These are phyloP conservation scores for Bambusicola thoracicus DNA, from an alignment of 2,113 vertebrate species.

Conservation along the genomic window DNA sequence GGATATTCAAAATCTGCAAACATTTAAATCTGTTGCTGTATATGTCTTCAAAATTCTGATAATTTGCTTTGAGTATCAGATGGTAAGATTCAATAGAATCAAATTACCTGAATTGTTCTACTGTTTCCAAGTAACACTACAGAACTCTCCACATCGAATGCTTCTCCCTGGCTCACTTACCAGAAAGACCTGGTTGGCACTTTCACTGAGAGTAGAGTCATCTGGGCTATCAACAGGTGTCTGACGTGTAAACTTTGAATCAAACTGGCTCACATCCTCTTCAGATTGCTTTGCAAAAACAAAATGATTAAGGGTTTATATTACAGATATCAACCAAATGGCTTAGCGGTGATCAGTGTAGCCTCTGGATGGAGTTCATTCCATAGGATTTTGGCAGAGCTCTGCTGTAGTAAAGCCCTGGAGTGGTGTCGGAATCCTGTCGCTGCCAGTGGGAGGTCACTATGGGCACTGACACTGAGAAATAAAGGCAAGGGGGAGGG, in stretches of 20 bases:
- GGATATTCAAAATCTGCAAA: background rate
- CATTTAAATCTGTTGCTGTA: background rate
- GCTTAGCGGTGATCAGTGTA: slow-evolving; percentile 50
- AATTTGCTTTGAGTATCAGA: background rate
- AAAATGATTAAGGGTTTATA: slow-evolving; percentile 70
- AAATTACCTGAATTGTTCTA: background rate
- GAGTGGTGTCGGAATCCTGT: slow-evolving; percentile 63
- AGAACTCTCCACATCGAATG: background rate
- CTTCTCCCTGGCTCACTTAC: slow-evolving; percentile 74
- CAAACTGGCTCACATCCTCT: slow-evolving; percentile 98
- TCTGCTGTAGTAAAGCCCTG: slow-evolving; percentile 66
- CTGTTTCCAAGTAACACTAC: background rate
- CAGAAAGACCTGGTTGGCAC: slow-evolving; percentile 99
- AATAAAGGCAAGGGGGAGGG: slow-evolving; percentile 68
- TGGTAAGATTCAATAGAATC: background rate
- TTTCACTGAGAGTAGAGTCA: slow-evolving; percentile 97
- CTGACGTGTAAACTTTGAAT: slow-evolving; percentile 99
- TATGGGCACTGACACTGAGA: slow-evolving; percentile 63
- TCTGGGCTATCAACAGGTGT: slow-evolving; percentile 98
- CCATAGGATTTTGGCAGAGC: slow-evolving; percentile 64
- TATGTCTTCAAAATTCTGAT: background rate
- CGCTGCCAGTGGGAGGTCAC: slow-evolving; percentile 60
- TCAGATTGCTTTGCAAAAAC: slow-evolving; percentile 92
- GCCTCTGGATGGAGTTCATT: slow-evolving; percentile 65
- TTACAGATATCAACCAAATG: slow-evolving; percentile 69